Evolutionary conservation across 2,888 invertebrate genomes (phyloP).

Genomic region (Metellina segmentata): DNA sequence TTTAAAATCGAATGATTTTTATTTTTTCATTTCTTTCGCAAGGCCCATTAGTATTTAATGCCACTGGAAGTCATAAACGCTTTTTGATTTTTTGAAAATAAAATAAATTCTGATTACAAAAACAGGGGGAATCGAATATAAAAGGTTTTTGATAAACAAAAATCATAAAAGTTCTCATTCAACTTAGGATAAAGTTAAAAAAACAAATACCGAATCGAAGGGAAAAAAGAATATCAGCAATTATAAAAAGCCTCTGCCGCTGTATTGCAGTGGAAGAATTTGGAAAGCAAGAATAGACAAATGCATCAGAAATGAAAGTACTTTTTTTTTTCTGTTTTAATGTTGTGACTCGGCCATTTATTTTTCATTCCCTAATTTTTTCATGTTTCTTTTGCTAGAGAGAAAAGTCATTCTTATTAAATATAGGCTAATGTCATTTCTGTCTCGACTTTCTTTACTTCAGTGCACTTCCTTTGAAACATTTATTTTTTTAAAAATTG

Average conservation of each 20-base stretch:
- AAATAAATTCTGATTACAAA: constrained; percentile 13
- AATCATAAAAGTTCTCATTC: constrained; percentile 15
- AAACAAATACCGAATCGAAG: not conserved
- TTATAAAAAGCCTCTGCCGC: constrained; percentile 45
- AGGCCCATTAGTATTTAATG: constrained; percentile 40
- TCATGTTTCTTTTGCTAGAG: not conserved
- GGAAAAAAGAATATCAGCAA: constrained; percentile 25
- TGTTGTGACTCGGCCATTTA: not conserved
- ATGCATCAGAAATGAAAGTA: constrained; percentile 20
- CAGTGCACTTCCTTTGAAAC: constrained; percentile 18
- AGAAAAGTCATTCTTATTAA: constrained; percentile 49
- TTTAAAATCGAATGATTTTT: constrained; percentile 23
- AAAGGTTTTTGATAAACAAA: constrained; percentile 51
- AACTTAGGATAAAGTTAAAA: not conserved
- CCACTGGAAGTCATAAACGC: constrained; percentile 27
- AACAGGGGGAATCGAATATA: not conserved
- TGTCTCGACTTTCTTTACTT: constrained; percentile 27
- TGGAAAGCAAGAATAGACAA: constrained; percentile 34
- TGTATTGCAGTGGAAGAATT: constrained; percentile 14
- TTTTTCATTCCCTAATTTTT: not conserved
- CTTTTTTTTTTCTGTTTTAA: constrained; percentile 1
- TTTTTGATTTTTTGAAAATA: constrained; percentile 31
- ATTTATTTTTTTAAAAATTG: not conserved
- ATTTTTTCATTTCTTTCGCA: not conserved
- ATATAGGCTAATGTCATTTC: constrained; percentile 52